phyloP scores from a whole-genome alignment of 2,888 invertebrate genomes.

The Papilio gigon region DNA sequence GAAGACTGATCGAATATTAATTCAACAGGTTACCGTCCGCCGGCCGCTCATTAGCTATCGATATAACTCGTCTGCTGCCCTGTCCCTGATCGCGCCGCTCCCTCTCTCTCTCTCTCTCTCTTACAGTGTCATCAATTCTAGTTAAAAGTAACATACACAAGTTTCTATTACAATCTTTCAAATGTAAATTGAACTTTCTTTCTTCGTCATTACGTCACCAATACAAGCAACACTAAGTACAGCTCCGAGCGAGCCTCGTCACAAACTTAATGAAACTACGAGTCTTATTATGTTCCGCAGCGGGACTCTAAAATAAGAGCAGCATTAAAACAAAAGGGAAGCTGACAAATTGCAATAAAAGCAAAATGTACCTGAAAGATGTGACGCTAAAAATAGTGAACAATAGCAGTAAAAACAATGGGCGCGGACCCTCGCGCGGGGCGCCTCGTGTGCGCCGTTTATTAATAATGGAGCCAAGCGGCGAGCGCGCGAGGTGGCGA shows the following conservation, averaged over 20 bases:
- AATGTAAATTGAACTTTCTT: too few species aligned
- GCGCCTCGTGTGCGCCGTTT: slow-evolving; percentile 35
- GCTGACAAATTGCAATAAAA: slow-evolving; percentile 20
- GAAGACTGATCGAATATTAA: slow-evolving; percentile 77
- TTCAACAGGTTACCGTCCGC: slow-evolving; percentile 71
- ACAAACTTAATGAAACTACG: too few species aligned
- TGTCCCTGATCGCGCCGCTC: neutral
- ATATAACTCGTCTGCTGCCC: slow-evolving; percentile 40
- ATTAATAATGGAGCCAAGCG: slow-evolving; percentile 33
- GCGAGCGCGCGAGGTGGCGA: slow-evolving; percentile 28
- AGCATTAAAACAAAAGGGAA: neutral
- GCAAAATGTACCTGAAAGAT: slow-evolving; percentile 27
- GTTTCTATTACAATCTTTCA: neutral
- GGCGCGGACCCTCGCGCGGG: slow-evolving; percentile 31
- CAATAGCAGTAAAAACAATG: slow-evolving; percentile 31
- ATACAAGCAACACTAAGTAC: too few species aligned
- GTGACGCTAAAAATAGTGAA: slow-evolving; percentile 36
- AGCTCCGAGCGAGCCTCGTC: too few species aligned
- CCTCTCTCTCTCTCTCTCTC: neutral
- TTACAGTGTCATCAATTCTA: neutral
- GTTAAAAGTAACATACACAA: neutral
- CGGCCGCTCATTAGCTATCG: slow-evolving; percentile 46
- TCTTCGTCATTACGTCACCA: too few species aligned
- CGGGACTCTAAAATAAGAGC: neutral
- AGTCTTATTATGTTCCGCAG: too few species aligned